Evolutionary conservation across 2,797 vertebrate genomes (phyloP).

Genomic region (Erpetoichthys calabaricus): DNA sequence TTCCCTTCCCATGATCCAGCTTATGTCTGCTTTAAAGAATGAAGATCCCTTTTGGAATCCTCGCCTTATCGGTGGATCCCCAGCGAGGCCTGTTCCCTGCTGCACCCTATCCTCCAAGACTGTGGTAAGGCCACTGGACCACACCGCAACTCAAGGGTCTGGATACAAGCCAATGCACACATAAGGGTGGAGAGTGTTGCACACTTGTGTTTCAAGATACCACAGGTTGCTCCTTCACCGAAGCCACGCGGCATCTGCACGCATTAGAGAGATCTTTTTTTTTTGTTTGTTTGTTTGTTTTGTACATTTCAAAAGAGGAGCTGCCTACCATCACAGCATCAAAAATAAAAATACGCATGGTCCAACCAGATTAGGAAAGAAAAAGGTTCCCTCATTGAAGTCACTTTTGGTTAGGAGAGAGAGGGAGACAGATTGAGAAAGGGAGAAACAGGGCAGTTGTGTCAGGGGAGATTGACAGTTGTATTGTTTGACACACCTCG

Average conservation of each 20-base stretch:
- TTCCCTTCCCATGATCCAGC: too few species aligned
- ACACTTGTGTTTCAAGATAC: slow-evolving; percentile 29
- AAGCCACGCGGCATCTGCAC: too few species aligned
- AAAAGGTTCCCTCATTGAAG: slow-evolving; percentile 34
- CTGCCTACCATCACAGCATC: too few species aligned
- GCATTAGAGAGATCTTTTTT: too few species aligned
- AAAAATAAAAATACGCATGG: too few species aligned
- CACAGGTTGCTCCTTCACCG: slow-evolving; percentile 31
- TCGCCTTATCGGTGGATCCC: too few species aligned
- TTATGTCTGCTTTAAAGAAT: too few species aligned
- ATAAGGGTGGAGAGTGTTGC: slow-evolving; percentile 45
- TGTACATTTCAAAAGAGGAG: too few species aligned
- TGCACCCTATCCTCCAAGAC: slow-evolving; percentile 55
- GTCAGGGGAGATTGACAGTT: background rate
- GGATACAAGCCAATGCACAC: slow-evolving; percentile 79
- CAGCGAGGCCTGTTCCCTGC: too few species aligned
- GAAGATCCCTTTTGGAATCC: too few species aligned
- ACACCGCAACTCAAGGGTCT: slow-evolving; percentile 52
- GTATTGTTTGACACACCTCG: background rate
- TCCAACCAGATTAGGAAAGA: too few species aligned
- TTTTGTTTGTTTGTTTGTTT: too few species aligned
- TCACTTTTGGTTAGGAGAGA: slow-evolving; percentile 16
- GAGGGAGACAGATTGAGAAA: slow-evolving; percentile 4
- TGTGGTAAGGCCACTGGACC: slow-evolving; percentile 76
- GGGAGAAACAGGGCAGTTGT: slow-evolving; percentile 5